Evolutionary conservation across 2,888 invertebrate species (phyloP).

Genomic region (Caenorhabditis parvicauda): DNA sequence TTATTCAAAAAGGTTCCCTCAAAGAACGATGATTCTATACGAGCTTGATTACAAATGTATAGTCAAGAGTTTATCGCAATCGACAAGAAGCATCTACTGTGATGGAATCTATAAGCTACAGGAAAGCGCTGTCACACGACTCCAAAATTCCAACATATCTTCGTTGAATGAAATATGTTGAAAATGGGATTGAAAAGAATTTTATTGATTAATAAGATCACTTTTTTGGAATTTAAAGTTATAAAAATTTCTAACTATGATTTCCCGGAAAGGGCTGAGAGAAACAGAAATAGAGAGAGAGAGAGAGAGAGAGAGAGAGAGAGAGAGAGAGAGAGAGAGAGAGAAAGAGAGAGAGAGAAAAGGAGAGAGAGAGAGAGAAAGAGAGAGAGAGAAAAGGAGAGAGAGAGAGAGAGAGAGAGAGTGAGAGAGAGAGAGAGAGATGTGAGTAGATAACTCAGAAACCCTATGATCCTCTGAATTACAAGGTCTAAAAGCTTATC

Average conservation of each 20-base stretch:
- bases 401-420: conserved; percentile 5
- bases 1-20: too few relatives aligned
- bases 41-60: too few relatives aligned
- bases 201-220: neutral
- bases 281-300: neutral
- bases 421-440: too few relatives aligned
- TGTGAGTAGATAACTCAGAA: too few relatives aligned
- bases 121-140: neutral
- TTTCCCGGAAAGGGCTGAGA: neutral
- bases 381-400: conserved; percentile 5
- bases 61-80: too few relatives aligned
- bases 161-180: neutral
- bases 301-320: neutral
- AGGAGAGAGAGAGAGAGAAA: neutral
- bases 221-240: neutral
- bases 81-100: neutral
- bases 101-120: neutral
- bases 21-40: too few relatives aligned
- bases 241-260: neutral
- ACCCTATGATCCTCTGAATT: too few relatives aligned
- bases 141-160: neutral
- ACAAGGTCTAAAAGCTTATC: too few relatives aligned
- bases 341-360: conserved; percentile 1
- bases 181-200: neutral
- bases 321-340: neutral